Conservation (phyloP, 2,113 vertebrate species). For the Megaceryle torquata region DNA sequence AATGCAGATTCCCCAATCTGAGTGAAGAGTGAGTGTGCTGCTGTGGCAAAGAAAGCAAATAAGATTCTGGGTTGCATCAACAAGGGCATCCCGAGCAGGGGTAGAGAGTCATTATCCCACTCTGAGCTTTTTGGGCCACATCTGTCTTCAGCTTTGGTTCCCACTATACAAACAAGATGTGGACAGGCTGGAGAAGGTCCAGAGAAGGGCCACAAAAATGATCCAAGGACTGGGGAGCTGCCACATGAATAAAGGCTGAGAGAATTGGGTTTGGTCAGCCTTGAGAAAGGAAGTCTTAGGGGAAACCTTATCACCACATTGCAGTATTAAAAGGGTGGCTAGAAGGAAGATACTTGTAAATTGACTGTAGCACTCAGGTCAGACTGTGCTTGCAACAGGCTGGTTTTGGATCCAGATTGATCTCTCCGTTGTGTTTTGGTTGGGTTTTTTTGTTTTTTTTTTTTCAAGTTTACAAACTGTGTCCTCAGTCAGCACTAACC, state of each 20-base stretch:
- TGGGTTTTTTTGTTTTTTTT: neutral
- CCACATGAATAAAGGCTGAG: neutral
- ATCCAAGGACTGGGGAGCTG: neutral
- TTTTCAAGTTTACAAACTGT: neutral
- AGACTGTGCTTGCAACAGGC: neutral
- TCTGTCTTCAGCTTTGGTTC: neutral
- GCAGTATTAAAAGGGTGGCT: neutral
- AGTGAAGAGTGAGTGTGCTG: neutral
- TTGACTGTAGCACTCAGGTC: rapidly evolving
- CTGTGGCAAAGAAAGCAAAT: neutral
- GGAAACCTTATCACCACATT: neutral
- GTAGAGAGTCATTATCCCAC: neutral
- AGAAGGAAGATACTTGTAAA: neutral
- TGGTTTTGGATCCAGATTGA: neutral
- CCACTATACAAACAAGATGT: neutral
- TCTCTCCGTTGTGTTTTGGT: neutral
- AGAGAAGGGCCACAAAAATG: neutral
- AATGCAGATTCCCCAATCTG: too few relatives aligned
- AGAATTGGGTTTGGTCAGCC: neutral
- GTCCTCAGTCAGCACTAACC: slow-evolving; percentile 36
- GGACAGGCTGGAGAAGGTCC: neutral
- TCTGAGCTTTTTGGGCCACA: neutral
- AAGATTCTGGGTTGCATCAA: neutral
- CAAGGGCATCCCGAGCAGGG: neutral
- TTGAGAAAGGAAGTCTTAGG: neutral